Evolutionary conservation across 2,113 vertebrate species (phyloP).

Genomic region (Menura novaehollandiae): DNA sequence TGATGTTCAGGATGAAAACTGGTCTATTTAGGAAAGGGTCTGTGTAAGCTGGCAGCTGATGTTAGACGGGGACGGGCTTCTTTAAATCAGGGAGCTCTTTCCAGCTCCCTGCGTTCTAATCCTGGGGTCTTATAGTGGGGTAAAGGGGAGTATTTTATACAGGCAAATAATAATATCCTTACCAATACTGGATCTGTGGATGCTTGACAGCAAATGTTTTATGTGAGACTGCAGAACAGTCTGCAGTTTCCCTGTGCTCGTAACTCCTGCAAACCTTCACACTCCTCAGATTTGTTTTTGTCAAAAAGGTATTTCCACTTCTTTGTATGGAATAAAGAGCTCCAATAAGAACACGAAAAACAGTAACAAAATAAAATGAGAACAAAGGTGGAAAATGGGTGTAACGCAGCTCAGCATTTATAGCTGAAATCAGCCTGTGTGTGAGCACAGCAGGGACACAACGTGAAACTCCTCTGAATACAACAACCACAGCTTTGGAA

Average conservation of each 20-base stretch:
- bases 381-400: background rate
- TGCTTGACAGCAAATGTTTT: background rate
- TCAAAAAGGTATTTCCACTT: background rate
- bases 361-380: background rate
- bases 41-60: background rate
- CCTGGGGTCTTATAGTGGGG: background rate
- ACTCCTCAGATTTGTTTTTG: background rate
- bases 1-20: background rate
- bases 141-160: background rate
- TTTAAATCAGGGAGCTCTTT: background rate
- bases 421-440: background rate
- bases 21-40: background rate
- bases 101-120: background rate
- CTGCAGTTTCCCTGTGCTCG: background rate
- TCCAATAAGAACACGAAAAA: background rate
- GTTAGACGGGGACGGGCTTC: background rate
- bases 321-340: background rate
- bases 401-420: fast-evolving
- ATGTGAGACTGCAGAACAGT: background rate
- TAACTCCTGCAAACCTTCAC: background rate
- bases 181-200: background rate
- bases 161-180: background rate
- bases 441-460: background rate
- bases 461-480: fast-evolving
- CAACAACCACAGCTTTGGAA: background rate